These are phyloP conservation scores for Chionomys nivalis DNA, from an alignment of 2,113 vertebrate genomes.

Conservation along the genomic window DNA sequence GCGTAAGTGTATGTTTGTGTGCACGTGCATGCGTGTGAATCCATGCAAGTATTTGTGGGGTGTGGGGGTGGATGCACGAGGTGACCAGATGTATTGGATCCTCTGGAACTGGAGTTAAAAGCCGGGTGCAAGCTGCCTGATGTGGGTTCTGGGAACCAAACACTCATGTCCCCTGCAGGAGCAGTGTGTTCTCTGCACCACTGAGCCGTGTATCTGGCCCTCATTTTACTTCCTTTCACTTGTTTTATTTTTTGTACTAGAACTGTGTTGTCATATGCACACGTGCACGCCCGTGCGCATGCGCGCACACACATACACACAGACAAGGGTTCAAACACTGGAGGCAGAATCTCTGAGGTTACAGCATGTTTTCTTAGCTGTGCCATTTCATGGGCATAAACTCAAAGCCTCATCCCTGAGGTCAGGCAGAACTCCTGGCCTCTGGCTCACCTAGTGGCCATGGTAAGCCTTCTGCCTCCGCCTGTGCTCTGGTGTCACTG, in stretches of 20 bases:
- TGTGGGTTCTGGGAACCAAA: background rate
- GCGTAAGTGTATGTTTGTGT: too few species aligned
- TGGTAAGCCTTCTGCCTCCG: background rate
- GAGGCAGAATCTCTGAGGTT: background rate
- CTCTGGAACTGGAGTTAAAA: background rate
- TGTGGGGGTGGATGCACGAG: too few species aligned
- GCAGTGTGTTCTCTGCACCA: background rate
- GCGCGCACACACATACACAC: background rate
- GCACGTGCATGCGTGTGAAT: background rate
- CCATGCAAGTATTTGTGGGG: background rate
- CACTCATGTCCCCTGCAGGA: background rate
- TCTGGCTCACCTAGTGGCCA: background rate
- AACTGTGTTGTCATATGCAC: background rate
- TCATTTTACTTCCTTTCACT: background rate
- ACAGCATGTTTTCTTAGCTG: background rate
- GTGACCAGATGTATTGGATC: background rate
- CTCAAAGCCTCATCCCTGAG: background rate
- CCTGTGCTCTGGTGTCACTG: background rate
- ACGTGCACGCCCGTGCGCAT: rapidly evolving
- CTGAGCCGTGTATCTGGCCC: background rate
- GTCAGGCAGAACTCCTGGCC: background rate
- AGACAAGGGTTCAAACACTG: background rate
- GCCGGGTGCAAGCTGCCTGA: background rate
- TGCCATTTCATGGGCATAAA: background rate
- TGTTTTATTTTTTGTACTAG: background rate